Percentiles rank a stretch among this genome's conserved stretches.
Conservation (phyloP, 2,888 invertebrate genomes). For the Matsumyia berberina region DNA sequence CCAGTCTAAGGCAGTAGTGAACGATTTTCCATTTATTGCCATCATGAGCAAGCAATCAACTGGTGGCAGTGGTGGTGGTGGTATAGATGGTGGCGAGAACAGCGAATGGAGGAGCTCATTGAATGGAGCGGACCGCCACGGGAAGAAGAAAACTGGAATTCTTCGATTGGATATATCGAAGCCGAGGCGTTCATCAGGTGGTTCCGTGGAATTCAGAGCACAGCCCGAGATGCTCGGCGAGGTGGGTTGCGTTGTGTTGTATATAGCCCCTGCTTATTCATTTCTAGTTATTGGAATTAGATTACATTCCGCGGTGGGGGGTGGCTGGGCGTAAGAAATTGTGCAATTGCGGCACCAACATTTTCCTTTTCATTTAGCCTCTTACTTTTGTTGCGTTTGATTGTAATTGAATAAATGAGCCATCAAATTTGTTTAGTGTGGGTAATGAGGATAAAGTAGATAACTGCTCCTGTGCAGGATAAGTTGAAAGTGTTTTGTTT, state of each 20-base stretch:
- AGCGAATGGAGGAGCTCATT: constrained; percentile 38
- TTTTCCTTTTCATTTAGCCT: constrained; percentile 44
- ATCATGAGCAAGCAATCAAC: constrained; percentile 74
- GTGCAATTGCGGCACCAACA: constrained; percentile 48
- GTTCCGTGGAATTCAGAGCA: constrained; percentile 84
- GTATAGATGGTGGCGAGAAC: constrained; percentile 7
- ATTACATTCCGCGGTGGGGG: constrained; percentile 9
- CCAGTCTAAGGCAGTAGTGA: constrained; percentile 5
- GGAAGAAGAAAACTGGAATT: constrained; percentile 83
- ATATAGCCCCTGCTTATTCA: constrained; percentile 53
- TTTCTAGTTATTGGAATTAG: constrained; percentile 50
- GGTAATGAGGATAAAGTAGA: neutral
- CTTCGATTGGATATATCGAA: constrained; percentile 85
- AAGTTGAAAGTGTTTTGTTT: too few relatives aligned
- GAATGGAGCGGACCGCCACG: constrained; percentile 47
- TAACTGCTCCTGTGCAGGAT: too few relatives aligned
- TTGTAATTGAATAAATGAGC: constrained; percentile 18
- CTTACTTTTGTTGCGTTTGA: constrained; percentile 29
- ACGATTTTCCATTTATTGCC: constrained; percentile 55
- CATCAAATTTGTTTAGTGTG: neutral
- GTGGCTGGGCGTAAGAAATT: neutral
- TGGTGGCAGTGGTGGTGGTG: constrained; percentile 10
- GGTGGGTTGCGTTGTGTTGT: constrained; percentile 77
- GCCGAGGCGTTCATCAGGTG: constrained; percentile 85
- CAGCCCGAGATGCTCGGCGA: constrained; percentile 80